Base-by-base conservation (phyloP, 1,140 invertebrate genomes). In the Elysia chlorotica region DNA sequence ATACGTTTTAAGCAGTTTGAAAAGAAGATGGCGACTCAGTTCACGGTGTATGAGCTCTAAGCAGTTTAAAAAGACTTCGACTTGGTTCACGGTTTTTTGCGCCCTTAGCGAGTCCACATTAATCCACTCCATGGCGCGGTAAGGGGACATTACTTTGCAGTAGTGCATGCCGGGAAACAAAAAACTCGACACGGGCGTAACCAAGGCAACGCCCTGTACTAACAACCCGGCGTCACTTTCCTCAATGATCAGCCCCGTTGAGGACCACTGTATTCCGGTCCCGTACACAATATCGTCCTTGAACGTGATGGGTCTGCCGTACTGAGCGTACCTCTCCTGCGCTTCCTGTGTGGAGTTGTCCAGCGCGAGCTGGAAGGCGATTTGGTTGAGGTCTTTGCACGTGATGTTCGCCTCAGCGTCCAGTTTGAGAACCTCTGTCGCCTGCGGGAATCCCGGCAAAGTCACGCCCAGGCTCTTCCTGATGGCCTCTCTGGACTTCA, bases 41-140 rank as follows among this genome's bases (percentile, higher is more conserved):
- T n/a, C n/a, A n/a, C n/a, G n/a, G n/a, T n/a, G n/a, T n/a, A n/a
- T n/a, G n/a, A n/a, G n/a, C n/a, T n/a, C n/a, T n/a, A n/a, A n/a
- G n/a, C n/a, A n/a, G n/a, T n/a, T n/a, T n/a, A n/a, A n/a, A n/a
- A n/a, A n/a, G n/a, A n/a, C n/a, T n/a, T n/a, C n/a, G n/a, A n/a
- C n/a, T n/a, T n/a, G n/a, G n/a, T n/a, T n/a, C n/a, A n/a, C n/a
- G n/a, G n/a, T n/a, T n/a, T n/a, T n/a, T n/a, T n/a, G n/a, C n/a
- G n/a, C 31, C 33, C 71, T 72, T 10, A 79, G 66, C 4, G 77
- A 76, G 54, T 79, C 77, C 23, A 79, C 73, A 57, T 79, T 76
- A 54, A 76, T 72, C 77, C 77, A 79, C 72, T 79, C 77, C 75
- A 79, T 76, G 35, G 75, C 77, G 31, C 77, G 30, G 71, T 76